Evolutionary conservation across 2,888 invertebrate species (phyloP).

Genomic region (Polydrusus cervinus): DNA sequence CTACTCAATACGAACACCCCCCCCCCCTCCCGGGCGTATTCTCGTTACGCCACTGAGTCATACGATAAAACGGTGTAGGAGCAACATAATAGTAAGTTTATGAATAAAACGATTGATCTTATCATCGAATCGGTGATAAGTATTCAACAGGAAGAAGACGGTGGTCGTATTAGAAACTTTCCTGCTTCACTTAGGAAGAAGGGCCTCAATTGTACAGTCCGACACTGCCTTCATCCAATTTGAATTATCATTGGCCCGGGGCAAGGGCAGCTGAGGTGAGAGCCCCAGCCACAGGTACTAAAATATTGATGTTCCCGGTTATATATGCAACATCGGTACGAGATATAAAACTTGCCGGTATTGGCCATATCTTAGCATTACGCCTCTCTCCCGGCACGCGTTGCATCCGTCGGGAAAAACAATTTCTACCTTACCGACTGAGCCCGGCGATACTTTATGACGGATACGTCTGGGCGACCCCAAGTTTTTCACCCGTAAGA

Average conservation of each 20-base stretch:
- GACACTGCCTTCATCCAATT: constrained; percentile 31
- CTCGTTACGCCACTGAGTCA: too few relatives aligned
- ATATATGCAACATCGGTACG: constrained; percentile 72
- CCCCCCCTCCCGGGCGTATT: too few relatives aligned
- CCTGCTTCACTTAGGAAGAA: neutral
- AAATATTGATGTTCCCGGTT: constrained; percentile 71
- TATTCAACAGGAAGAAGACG: too few relatives aligned
- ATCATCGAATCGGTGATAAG: too few relatives aligned
- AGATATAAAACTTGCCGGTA: constrained; percentile 72
- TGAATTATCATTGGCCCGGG: constrained; percentile 52
- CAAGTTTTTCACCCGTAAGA: constrained; percentile 44
- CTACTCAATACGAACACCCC: too few relatives aligned
- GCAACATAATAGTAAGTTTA: too few relatives aligned
- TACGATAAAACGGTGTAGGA: too few relatives aligned
- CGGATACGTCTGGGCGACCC: constrained; percentile 53
- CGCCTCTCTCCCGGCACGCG: constrained; percentile 66
- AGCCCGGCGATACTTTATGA: constrained; percentile 53
- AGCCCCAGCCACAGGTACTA: constrained; percentile 65
- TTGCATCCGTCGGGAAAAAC: constrained; percentile 70
- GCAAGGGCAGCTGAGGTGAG: constrained; percentile 54
- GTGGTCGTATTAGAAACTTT: too few relatives aligned
- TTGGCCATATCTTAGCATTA: constrained; percentile 73
- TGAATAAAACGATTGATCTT: too few relatives aligned
- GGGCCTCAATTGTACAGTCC: constrained; percentile 4
- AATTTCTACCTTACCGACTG: constrained; percentile 66